Conservation (phyloP, 2,113 vertebrate species). For the Trochalopteron elliotii region DNA sequence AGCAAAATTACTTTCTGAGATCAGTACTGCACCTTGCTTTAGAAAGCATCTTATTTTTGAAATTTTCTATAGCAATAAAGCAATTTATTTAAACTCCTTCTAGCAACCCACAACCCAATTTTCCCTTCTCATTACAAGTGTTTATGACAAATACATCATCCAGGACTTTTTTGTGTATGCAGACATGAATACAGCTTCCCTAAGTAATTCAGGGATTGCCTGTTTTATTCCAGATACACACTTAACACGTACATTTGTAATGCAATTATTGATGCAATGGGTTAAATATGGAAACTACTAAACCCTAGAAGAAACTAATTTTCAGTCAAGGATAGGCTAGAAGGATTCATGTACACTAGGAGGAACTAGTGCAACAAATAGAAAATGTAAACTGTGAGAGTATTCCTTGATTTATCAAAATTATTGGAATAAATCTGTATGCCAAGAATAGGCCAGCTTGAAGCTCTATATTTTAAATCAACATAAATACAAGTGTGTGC, state of each 20-base stretch:
- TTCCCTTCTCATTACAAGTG: background rate
- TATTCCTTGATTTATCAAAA: constrained; percentile 7
- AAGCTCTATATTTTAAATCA: background rate
- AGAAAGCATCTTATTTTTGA: background rate
- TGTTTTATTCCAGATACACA: background rate
- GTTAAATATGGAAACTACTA: constrained; percentile 24
- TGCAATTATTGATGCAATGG: constrained; percentile 11
- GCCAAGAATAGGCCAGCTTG: background rate
- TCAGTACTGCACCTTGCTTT: background rate
- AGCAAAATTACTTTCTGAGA: background rate
- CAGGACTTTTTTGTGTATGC: background rate
- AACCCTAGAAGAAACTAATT: constrained; percentile 3
- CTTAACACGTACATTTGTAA: constrained; percentile 6
- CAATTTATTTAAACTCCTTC: constrained; percentile 33
- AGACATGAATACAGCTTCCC: background rate
- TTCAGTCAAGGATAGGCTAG: background rate
- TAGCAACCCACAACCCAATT: constrained; percentile 1
- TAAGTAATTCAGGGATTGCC: constrained; percentile 5
- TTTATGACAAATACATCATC: background rate
- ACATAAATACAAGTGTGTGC: background rate
- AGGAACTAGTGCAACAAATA: background rate
- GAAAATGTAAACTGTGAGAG: background rate
- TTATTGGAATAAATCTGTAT: background rate
- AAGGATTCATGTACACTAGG: background rate
- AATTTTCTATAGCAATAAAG: constrained; percentile 14